These are phyloP conservation scores for Anoplophora glabripennis DNA, from an alignment of 1,140 invertebrate genomes.

Conservation along the genomic window DNA sequence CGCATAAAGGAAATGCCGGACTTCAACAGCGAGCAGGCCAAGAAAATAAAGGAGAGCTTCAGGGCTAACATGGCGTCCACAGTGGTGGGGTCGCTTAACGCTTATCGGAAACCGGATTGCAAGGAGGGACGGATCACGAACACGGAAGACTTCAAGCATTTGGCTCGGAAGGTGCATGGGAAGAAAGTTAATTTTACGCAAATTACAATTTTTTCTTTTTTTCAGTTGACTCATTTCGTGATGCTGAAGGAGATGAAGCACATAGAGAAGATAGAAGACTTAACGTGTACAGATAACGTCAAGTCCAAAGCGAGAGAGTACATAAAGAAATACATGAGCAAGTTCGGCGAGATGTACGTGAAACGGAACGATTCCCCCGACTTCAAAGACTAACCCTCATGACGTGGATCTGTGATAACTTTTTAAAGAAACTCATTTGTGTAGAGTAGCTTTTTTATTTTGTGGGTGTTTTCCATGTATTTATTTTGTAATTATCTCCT, in stretches of 20 bases:
- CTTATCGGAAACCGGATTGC: slow-evolving; percentile 82
- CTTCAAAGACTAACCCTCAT: slow-evolving; percentile 27
- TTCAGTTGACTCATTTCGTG: slow-evolving; percentile 93
- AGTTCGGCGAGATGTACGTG: slow-evolving; percentile 75
- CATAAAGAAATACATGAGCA: slow-evolving; percentile 94
- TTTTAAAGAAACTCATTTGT: too few relatives aligned
- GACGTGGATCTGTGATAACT: slow-evolving; percentile 9
- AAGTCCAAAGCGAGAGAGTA: slow-evolving; percentile 92
- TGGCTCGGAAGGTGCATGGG: slow-evolving; percentile 86
- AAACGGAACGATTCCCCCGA: slow-evolving; percentile 49
- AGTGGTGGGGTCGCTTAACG: slow-evolving; percentile 87
- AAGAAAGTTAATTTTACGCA: too few relatives aligned
- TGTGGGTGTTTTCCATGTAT: too few relatives aligned
- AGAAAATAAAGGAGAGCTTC: slow-evolving; percentile 84
- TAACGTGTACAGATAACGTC: slow-evolving; percentile 89
- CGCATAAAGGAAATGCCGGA: slow-evolving; percentile 50
- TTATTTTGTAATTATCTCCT: too few relatives aligned
- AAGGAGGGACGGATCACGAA: slow-evolving; percentile 79
- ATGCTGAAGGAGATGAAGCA: slow-evolving; percentile 94
- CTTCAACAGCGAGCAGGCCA: slow-evolving; percentile 51
- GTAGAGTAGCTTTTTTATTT: too few relatives aligned
- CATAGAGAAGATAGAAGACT: slow-evolving; percentile 80
- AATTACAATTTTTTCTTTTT: slow-evolving; percentile 35
- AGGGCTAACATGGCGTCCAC: slow-evolving; percentile 83
- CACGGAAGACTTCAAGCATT: slow-evolving; percentile 93